Conservation (phyloP, 2,797 vertebrate genomes). For the Sebastes melanostomus region DNA sequence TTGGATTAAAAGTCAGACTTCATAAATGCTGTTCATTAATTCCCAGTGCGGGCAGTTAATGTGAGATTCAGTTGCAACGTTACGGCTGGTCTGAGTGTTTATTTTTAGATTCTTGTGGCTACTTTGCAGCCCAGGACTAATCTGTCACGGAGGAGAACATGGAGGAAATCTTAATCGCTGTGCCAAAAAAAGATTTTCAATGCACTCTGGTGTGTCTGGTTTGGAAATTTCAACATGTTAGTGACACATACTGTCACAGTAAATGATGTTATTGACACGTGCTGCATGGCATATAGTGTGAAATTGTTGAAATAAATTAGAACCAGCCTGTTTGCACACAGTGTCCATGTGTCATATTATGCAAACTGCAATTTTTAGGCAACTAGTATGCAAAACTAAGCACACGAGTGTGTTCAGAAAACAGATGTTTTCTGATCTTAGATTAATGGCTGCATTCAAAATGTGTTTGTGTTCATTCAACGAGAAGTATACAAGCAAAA, state of each 20-base stretch:
- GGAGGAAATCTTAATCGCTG: conserved; percentile 63
- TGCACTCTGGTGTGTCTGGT: conserved; percentile 28
- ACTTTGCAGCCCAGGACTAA: conserved; percentile 63
- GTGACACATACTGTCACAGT: conserved; percentile 50
- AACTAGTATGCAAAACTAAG: neutral
- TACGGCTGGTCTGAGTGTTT: conserved; percentile 64
- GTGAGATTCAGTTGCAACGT: conserved; percentile 67
- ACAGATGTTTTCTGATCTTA: neutral
- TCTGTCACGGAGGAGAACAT: conserved; percentile 64
- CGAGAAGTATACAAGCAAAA: neutral
- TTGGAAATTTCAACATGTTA: conserved; percentile 51
- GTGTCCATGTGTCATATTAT: neutral
- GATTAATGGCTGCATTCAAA: neutral
- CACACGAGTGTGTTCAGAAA: neutral
- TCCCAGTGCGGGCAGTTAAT: conserved; percentile 73
- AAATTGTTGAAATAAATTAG: conserved; percentile 26
- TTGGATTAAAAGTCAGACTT: conserved; percentile 82
- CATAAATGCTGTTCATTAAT: conserved; percentile 80
- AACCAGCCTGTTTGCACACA: neutral
- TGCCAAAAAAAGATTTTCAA: conserved; percentile 45
- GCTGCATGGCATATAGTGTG: neutral
- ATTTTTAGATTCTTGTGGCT: conserved; percentile 74
- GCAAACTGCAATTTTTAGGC: neutral
- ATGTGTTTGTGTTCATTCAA: neutral
- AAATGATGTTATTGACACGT: conserved; percentile 39